These are phyloP conservation scores for Dendrocincla fuliginosa DNA, from an alignment of 2,797 vertebrate species.

Conservation along the genomic window DNA sequence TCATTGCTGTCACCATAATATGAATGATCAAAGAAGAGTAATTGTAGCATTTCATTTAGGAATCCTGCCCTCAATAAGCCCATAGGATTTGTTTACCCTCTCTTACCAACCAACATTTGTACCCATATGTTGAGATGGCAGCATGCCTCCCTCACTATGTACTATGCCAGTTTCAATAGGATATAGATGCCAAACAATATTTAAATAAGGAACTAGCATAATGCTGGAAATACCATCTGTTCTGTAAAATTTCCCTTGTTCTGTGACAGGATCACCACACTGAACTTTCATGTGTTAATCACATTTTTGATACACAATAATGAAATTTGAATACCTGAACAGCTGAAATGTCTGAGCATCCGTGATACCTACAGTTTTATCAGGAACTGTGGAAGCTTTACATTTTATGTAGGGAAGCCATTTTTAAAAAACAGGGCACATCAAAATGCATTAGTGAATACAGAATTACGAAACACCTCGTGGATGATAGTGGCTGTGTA, in stretches of 20 bases:
- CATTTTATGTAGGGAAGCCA: background rate
- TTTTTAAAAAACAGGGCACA: background rate
- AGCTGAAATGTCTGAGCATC: conserved; percentile 44
- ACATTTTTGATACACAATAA: conserved; percentile 42
- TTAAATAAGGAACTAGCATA: conserved; percentile 67
- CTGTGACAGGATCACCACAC: conserved; percentile 46
- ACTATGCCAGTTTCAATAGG: conserved; percentile 60
- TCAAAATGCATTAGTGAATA: background rate
- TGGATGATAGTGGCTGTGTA: background rate
- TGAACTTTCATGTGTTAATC: conserved; percentile 63
- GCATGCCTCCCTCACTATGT: conserved; percentile 41
- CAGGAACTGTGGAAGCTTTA: background rate
- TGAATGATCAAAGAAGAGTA: conserved; percentile 59
- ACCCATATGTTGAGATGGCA: conserved; percentile 73
- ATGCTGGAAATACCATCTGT: conserved; percentile 70
- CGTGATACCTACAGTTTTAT: background rate
- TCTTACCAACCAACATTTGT: conserved; percentile 55
- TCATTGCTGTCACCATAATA: conserved; percentile 41
- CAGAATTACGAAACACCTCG: background rate
- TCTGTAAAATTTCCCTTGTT: conserved; percentile 63
- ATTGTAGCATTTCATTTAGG: conserved; percentile 59
- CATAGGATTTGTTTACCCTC: conserved; percentile 68
- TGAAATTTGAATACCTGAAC: conserved; percentile 58
- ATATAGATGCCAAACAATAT: conserved; percentile 69
- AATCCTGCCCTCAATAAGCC: conserved; percentile 62